phyloP scores from a whole-genome alignment of 2,888 invertebrate genomes.

The Orthosia gothica region DNA sequence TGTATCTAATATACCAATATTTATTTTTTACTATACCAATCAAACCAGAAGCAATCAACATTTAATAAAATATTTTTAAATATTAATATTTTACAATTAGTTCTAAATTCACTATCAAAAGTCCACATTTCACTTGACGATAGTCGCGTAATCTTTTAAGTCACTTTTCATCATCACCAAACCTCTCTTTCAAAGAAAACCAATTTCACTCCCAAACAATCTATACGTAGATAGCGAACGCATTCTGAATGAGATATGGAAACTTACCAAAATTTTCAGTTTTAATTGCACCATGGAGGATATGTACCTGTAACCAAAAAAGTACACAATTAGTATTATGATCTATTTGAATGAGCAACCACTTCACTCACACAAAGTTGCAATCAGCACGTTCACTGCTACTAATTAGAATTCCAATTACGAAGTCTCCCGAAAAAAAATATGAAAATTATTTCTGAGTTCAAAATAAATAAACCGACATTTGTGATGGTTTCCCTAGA shows the following conservation, averaged over 20 bases:
- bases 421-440: constrained; percentile 3
- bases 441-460: constrained; percentile 15
- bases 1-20: no score
- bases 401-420: constrained; percentile 38
- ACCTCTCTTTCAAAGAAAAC: background rate
- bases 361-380: background rate
- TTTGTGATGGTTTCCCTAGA: constrained; percentile 49
- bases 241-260: constrained; percentile 46
- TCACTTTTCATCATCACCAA: background rate
- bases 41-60: no score
- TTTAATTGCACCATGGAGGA: background rate
- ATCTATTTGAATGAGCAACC: background rate
- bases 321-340: background rate
- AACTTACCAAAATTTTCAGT: background rate
- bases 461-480: no score
- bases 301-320: constrained; percentile 30
- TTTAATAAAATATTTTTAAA: no score
- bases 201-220: constrained; percentile 12
- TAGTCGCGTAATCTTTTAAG: no score
- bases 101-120: no score
- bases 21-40: no score
- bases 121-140: no score
- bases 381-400: background rate
- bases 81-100: no score
- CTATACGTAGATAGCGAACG: no score